phyloP scores from a whole-genome alignment of 2,113 vertebrate genomes.

The Terrapene triunguis region DNA sequence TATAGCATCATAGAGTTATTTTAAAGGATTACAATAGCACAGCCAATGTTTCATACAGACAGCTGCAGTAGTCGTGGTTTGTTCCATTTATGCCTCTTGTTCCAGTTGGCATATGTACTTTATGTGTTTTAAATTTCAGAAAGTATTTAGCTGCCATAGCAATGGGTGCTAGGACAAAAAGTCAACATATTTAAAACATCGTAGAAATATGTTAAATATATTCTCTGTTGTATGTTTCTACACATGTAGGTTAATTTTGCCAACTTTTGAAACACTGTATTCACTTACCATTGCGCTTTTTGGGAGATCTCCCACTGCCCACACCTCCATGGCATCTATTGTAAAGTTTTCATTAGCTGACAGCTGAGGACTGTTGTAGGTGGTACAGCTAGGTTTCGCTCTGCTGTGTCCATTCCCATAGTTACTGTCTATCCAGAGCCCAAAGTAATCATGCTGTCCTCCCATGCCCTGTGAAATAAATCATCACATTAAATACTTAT shows the following conservation, averaged over 20 bases:
- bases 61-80: rapidly evolving
- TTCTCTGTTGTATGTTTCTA: background rate
- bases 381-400: constrained; percentile 92
- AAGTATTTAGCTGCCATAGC: background rate
- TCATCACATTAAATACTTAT: background rate
- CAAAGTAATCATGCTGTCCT: constrained; percentile 92
- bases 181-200: background rate
- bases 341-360: constrained; percentile 89
- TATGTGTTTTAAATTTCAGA: background rate
- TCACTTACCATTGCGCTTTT: constrained; percentile 68
- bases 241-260: background rate
- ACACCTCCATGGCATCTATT: constrained; percentile 90
- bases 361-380: constrained; percentile 94
- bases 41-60: background rate
- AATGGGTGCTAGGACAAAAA: background rate
- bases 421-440: constrained; percentile 92
- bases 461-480: constrained; percentile 90
- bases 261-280: background rate
- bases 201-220: background rate
- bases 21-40: rapidly evolving
- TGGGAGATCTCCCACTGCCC: constrained; percentile 85
- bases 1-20: rapidly evolving
- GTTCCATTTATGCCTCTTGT: rapidly evolving
- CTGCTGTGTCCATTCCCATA: constrained; percentile 94
- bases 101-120: background rate